phyloP scores from a whole-genome alignment of 2,888 invertebrate species.

The Pachycephus smyrnensis region DNA sequence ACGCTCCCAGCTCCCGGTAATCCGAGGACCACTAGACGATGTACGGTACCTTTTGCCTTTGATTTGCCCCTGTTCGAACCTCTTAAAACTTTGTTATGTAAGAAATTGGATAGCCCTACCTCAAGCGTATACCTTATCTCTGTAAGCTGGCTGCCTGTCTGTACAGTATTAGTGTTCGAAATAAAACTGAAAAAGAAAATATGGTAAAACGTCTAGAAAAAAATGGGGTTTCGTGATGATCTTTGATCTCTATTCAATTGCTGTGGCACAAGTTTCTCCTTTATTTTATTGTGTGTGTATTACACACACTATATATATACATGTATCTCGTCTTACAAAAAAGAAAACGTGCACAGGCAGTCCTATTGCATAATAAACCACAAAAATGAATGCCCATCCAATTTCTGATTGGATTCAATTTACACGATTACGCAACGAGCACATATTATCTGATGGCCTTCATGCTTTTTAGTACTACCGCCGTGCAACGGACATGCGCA shows the following conservation, averaged over 20 bases:
- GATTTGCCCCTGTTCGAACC: slow-evolving; percentile 9
- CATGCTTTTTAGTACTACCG: background rate
- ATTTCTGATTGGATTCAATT: background rate
- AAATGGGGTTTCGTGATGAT: background rate
- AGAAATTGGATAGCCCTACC: slow-evolving; percentile 38
- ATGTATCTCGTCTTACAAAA: background rate
- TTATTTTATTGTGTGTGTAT: too few species aligned
- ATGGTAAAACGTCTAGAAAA: slow-evolving; percentile 9
- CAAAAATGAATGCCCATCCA: background rate
- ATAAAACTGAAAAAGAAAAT: slow-evolving; percentile 43
- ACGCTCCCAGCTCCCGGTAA: slow-evolving; percentile 51
- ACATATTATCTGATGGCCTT: background rate
- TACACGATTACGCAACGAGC: background rate
- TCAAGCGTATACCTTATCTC: slow-evolving; percentile 51
- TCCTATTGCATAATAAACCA: background rate
- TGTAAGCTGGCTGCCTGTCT: slow-evolving; percentile 55
- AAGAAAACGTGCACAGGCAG: background rate
- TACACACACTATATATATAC: background rate
- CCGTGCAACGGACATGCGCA: background rate
- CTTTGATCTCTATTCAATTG: background rate
- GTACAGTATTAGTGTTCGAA: slow-evolving; percentile 63
- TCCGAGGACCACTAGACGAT: slow-evolving; percentile 52
- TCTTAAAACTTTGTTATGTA: slow-evolving; percentile 16
- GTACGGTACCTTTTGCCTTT: slow-evolving; percentile 34
- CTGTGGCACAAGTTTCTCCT: too few species aligned